A percentile compares a stretch with the other conserved stretches of the same genome.
Evolutionary conservation across 2,888 invertebrate genomes (phyloP).

Genomic region (Caenorhabditis sp.): DNA sequence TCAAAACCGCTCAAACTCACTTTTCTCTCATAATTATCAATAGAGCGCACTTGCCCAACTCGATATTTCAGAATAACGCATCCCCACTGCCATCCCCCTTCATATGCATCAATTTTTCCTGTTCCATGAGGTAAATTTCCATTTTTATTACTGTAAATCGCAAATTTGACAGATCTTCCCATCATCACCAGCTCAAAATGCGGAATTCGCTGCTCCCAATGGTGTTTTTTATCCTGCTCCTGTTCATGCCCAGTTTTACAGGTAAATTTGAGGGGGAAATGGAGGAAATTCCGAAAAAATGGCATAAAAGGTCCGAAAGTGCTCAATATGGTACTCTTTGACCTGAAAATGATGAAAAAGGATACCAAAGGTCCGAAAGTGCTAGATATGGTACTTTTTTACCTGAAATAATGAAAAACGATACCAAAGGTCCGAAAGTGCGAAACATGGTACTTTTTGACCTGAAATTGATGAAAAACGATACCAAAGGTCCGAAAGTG

Average conservation of each 20-base stretch:
- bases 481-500: too few relatives aligned
- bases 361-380: too few relatives aligned
- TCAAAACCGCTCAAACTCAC: too few relatives aligned
- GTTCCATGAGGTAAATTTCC: constrained; percentile 43
- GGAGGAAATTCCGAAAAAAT: neutral
- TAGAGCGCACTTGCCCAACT: neutral
- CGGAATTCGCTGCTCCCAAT: constrained; percentile 6
- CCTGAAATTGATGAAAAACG: too few relatives aligned
- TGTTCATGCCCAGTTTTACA: constrained; percentile 36
- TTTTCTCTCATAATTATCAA: neutral
- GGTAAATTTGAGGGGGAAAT: constrained; percentile 22
- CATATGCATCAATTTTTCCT: constrained; percentile 60
- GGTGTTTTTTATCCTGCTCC: constrained; percentile 24
- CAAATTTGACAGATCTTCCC: neutral
- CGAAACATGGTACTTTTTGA: too few relatives aligned
- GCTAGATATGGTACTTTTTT: too few relatives aligned
- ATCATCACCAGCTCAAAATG: constrained; percentile 27
- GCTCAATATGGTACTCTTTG: too few relatives aligned
- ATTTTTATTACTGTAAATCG: neutral
- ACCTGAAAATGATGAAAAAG: too few relatives aligned
- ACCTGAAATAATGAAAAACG: too few relatives aligned
- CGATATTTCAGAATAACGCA: constrained; percentile 45
- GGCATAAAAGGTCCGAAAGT: neutral
- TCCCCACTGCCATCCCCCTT: neutral
- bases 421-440: too few relatives aligned